Evolutionary conservation across 2,888 invertebrate genomes (phyloP).

Genomic region (Pilophorus perplexus): DNA sequence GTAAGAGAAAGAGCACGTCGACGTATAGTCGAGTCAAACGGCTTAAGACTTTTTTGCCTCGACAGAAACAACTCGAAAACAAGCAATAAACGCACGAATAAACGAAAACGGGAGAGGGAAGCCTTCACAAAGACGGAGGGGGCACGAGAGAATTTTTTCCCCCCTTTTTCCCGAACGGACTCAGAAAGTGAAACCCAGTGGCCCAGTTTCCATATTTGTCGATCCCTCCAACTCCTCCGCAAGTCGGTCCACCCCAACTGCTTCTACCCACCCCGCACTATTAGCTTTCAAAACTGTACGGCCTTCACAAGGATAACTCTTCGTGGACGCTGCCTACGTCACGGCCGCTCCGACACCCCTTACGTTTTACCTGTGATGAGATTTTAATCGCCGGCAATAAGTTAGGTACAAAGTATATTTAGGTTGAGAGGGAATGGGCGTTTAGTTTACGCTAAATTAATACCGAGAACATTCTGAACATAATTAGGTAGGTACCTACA

Average conservation of each 20-base stretch:
- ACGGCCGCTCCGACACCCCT: not conserved
- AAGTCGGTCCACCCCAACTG: not conserved
- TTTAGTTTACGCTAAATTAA: too few species aligned
- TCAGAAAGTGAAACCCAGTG: constrained; percentile 41
- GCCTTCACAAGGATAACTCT: constrained; percentile 39
- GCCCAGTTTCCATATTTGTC: constrained; percentile 42
- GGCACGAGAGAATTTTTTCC: too few species aligned
- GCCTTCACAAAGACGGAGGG: not conserved
- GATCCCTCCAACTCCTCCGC: not conserved
- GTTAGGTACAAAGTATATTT: too few species aligned
- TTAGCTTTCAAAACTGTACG: constrained; percentile 41
- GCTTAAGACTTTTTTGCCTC: too few species aligned
- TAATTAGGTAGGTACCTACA: too few species aligned
- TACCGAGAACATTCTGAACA: too few species aligned
- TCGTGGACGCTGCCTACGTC: constrained; percentile 32
- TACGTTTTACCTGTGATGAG: too few species aligned
- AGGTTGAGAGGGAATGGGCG: too few species aligned
- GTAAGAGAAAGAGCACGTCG: not conserved
- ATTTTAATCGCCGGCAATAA: too few species aligned
- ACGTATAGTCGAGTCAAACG: too few species aligned
- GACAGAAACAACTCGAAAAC: too few species aligned
- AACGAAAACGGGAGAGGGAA: not conserved
- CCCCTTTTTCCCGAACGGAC: not conserved
- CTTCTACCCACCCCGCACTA: constrained; percentile 21
- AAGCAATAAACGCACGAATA: not conserved